Evolutionary conservation across 2,888 invertebrate species (phyloP), one percentile per base, ranked within the genome.

Genomic region (Eupithecia insigniata): DNA sequence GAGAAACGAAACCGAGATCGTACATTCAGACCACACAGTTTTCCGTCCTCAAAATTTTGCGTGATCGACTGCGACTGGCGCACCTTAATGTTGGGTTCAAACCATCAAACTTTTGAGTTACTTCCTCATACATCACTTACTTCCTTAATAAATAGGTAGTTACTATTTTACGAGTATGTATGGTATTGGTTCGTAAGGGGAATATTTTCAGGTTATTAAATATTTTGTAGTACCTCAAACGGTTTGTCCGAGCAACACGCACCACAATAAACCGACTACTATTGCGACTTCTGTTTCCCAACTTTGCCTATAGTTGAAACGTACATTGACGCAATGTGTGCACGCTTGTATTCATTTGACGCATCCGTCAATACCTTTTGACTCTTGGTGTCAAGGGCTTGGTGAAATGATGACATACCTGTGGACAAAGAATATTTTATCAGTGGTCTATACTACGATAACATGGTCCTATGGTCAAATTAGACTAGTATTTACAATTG

Each of bases 271-370:
- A 26, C 51, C 22, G n/a, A 32, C 10, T 30, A 43, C 7, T 58
- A 66, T 69, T 69, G 72, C 79, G 78, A 73, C 69, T 81, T 76
- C 34, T 74, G 79, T 88, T 88, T 79, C 82, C 70, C 74, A 87
- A 86, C 80, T 73, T 77, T 79, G 81, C 66, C 70, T 51, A 55
- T 22, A 46, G 46, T 55, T 12, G 58, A 83, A 88, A 87, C 80
- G 84, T 85, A 86, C 83, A 85, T 60, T 76, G 71, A 30, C 67
- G 87, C 73, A 87, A 87, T 82, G 74, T 76, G 74, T 71, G 69
- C 67, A 71, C 74, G 74, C 76, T 80, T 83, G 84, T 79, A 80
- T 79, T 77, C 70, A 77, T 62, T 72, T 70, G 70, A 73, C 60
- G 71, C 67, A 75, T 71, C 55, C 62, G 66, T 71, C 73, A 72